Conservation (phyloP, 1,140 invertebrate genomes). For the Drosophila rhopaloa region DNA sequence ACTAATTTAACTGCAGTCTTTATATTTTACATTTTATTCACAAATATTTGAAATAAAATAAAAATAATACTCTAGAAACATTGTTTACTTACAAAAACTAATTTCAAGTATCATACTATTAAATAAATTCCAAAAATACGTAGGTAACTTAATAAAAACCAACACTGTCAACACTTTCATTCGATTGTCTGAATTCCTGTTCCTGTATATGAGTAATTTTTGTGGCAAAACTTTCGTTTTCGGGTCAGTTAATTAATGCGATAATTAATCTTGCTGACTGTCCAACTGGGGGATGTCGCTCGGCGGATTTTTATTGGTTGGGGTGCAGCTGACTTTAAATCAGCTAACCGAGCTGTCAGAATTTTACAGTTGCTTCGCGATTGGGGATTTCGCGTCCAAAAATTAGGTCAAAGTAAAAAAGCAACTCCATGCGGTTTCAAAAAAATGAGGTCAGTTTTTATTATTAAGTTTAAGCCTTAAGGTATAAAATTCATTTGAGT, state of each 20-base stretch:
- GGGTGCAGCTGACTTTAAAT: constrained; percentile 63
- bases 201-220: constrained; percentile 28
- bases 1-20: too few species aligned
- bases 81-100: too few species aligned
- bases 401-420: constrained; percentile 66
- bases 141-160: background rate
- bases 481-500: too few species aligned
- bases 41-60: too few species aligned
- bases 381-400: constrained; percentile 5
- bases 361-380: constrained; percentile 66
- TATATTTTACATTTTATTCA: too few species aligned
- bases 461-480: background rate
- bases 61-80: too few species aligned
- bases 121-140: too few species aligned
- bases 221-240: constrained; percentile 72
- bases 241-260: constrained; percentile 79
- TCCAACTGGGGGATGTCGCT: constrained; percentile 33
- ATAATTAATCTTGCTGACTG: constrained; percentile 77
- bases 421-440: constrained; percentile 33
- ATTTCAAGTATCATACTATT: too few species aligned
- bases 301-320: constrained; percentile 41
- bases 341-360: constrained; percentile 78
- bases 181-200: constrained; percentile 18
- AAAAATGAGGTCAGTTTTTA: constrained; percentile 4
- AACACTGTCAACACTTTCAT: constrained; percentile 29